Evolutionary conservation across 1,140 invertebrate genomes (phyloP), one percentile per base, ranked within the genome.

Genomic region (Ceratosolen fusciceps): DNA sequence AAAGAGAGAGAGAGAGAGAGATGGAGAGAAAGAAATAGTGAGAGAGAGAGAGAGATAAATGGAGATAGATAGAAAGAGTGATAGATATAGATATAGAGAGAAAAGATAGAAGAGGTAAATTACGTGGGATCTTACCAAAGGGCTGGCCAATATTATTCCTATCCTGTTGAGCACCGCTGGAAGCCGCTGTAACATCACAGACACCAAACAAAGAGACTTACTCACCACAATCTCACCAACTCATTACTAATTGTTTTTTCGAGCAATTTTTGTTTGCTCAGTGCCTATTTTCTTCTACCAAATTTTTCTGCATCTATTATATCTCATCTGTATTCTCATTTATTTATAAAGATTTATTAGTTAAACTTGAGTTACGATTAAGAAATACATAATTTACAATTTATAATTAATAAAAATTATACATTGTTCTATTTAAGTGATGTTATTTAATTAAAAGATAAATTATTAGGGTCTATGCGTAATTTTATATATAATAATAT

Each of bases 131-230:
- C 95, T 96, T 96, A 96, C 95, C 95, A 96, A 93, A 91, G 95
- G 95, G 93, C 95, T 96, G 93, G 95, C 95, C 94, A 96, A 94
- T 93, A 96, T 95, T 92, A 96, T 95, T 93, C 95, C 95, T 94
- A 96, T 96, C 93, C 95, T 94, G 94, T 94, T 96, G 92, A 96
- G 94, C 91, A 96, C 95, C 92, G 95, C 95, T 92, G 95, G 95
- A 91, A 96, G 94, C 92, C 95, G 95, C 95, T 96, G 95, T 90
- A 95, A 96, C 91, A 93, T 91, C 88, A 90, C 88, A 90, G 88
- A 90, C 88, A 90, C 89, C 88, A 90, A 90, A 90, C 89, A 90
- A 90, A 90, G 86, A 90, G 86, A 87, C 89, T 88, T 88, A 87
- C 86, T 90, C 89, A 90, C 89, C 90, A 89, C 88, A 80, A 84